Conservation (phyloP, 2,113 vertebrate species). For the Scytalopus superciliaris region DNA sequence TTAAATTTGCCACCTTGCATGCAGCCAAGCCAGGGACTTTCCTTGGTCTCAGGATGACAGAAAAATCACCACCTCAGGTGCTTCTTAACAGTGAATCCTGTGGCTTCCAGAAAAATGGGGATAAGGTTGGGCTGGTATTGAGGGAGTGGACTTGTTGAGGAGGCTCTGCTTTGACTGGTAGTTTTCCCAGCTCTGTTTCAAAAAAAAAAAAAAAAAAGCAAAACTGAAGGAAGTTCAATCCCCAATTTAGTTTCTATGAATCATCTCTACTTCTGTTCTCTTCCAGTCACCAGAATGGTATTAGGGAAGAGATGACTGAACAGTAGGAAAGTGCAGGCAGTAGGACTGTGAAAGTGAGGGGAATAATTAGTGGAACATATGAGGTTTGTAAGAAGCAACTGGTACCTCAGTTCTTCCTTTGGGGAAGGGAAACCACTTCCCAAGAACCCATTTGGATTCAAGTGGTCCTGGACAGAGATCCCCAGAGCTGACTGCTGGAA, state of each 20-base stretch:
- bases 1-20: background rate
- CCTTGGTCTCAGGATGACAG: background rate
- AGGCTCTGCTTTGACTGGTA: background rate
- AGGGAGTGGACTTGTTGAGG: background rate
- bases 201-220: background rate
- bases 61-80: background rate
- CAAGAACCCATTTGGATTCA: background rate
- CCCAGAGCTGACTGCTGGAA: background rate
- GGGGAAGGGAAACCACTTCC: background rate
- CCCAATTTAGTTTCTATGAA: background rate
- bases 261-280: background rate
- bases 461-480: background rate
- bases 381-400: background rate
- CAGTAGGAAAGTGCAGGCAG: background rate
- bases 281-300: background rate
- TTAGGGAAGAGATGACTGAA: background rate
- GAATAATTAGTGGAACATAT: background rate
- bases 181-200: background rate
- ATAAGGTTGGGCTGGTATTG: accelerated
- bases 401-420: background rate
- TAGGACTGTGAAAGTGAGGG: accelerated
- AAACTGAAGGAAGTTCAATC: background rate
- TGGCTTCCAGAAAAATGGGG: background rate
- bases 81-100: background rate
- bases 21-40: background rate